These are phyloP conservation scores for Agonopterix subpropinquella DNA, from an alignment of 2,888 invertebrate species.

Conservation along the genomic window DNA sequence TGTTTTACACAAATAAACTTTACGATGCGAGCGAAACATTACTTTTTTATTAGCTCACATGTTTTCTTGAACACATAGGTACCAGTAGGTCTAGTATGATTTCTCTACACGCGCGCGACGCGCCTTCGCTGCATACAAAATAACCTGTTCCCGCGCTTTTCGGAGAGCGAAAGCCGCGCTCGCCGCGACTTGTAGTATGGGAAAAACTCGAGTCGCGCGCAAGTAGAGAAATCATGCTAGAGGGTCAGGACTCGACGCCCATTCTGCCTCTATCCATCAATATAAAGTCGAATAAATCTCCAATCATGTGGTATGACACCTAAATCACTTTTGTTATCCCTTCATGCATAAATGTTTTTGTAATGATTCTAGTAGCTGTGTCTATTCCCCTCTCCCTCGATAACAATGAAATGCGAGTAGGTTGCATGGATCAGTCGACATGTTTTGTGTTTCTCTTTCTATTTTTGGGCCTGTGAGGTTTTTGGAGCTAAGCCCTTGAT, in stretches of 20 bases:
- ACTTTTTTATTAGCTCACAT: conserved; percentile 70
- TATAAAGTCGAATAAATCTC: conserved; percentile 21
- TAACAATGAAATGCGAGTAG: conserved; percentile 13
- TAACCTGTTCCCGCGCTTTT: no score
- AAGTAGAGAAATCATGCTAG: no score
- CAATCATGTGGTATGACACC: conserved; percentile 50
- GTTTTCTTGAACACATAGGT: conserved; percentile 42
- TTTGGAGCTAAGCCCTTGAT: neutral
- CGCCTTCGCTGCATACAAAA: no score
- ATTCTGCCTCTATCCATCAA: neutral
- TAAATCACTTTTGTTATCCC: conserved; percentile 61
- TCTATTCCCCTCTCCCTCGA: conserved; percentile 28
- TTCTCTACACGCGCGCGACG: no score
- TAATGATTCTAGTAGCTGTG: conserved; percentile 60
- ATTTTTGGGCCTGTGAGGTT: conserved; percentile 34
- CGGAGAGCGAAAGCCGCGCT: no score
- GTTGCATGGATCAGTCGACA: neutral
- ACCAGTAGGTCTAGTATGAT: no score
- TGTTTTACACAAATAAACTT: conserved; percentile 70
- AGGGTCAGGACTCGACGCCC: neutral
- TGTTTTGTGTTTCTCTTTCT: conserved; percentile 43
- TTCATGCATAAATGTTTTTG: conserved; percentile 70
- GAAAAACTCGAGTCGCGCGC: no score
- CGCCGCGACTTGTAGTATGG: no score
- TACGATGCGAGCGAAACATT: conserved; percentile 63